Evolutionary conservation across 2,888 invertebrate genomes (phyloP), one percentile per base, ranked within the genome.

Genomic region (Netelia inedita): DNA sequence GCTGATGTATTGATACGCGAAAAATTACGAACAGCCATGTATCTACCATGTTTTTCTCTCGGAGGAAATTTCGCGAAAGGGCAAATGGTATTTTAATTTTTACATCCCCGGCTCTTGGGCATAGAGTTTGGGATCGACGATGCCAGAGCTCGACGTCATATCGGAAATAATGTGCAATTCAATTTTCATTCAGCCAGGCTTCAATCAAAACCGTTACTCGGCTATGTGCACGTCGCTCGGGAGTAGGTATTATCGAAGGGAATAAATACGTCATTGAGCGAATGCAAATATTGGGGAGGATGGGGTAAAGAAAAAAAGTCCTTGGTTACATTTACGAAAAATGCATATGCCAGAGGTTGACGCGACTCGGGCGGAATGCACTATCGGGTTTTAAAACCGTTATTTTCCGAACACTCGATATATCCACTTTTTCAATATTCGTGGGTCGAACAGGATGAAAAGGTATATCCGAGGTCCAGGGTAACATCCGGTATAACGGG

Each of bases 191-290:
- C 83, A 76, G 75, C 72, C 83, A 66, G 43, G 55, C 28, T 55
- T 65, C 83, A 76, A 80, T 75, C 83, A 66, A 53, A 63, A 71
- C 75, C 59, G 76, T 80, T 55, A 68, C 76, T 53, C 14, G 21
- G 23, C 28, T 28, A 73, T 6, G 14, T 50, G 72, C 19, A 43
- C 35, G 19, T 78, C 43, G 50, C 41, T 43, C 59, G 50, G 50
- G 23, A 57, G 55, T 43, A 79, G 50, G 55, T 43, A 79, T 83
- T 73, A 71, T 76, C 68, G 28, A 73, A 63, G 43, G 16, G 28
- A 65, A 72, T 76, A 84, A 72, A 80, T 61, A 63, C 10, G 21
- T 2, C n/a, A 16, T 19, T 55, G 55, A 66, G 9, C 10, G 46
- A 46, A 66, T n/a, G 66, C 66, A 21, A 73, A 68, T 66, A 59